A percentile compares a stretch with the other conserved stretches of the same genome.
These are phyloP conservation scores for Pristionchus maxplancki DNA, from an alignment of 2,888 invertebrate genomes.

Conservation along the genomic window DNA sequence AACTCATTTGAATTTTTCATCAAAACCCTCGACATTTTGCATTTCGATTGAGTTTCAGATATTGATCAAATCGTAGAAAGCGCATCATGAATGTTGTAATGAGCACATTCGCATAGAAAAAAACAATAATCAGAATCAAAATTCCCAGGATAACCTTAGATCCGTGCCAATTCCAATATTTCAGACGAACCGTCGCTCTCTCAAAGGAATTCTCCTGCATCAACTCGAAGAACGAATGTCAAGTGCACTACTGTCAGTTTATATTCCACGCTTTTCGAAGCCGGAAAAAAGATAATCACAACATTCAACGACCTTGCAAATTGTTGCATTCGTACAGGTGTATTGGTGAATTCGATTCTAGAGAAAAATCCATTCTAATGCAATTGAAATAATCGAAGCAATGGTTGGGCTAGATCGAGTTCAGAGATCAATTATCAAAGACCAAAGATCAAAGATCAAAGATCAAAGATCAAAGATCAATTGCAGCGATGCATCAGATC, in stretches of 20 bases:
- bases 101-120: too few relatives aligned
- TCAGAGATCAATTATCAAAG: background rate
- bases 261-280: background rate
- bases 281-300: too few relatives aligned
- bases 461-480: background rate
- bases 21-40: background rate
- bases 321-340: too few relatives aligned
- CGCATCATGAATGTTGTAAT: too few relatives aligned
- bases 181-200: conserved; percentile 67
- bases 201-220: conserved; percentile 65
- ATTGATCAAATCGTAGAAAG: too few relatives aligned
- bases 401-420: too few relatives aligned
- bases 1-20: background rate
- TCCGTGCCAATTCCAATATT: too few relatives aligned
- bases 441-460: background rate
- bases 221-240: conserved; percentile 63
- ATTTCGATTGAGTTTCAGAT: too few relatives aligned
- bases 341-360: background rate
- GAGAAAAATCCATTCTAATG: background rate
- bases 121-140: too few relatives aligned
- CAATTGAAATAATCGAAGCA: background rate
- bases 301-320: too few relatives aligned
- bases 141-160: too few relatives aligned
- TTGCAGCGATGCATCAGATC: conserved; percentile 71
- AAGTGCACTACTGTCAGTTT: conserved; percentile 65